Evolutionary conservation across 92 coral and sea anemone genomes (phyloP).

Genomic region (Epizoanthus fatuus): DNA sequence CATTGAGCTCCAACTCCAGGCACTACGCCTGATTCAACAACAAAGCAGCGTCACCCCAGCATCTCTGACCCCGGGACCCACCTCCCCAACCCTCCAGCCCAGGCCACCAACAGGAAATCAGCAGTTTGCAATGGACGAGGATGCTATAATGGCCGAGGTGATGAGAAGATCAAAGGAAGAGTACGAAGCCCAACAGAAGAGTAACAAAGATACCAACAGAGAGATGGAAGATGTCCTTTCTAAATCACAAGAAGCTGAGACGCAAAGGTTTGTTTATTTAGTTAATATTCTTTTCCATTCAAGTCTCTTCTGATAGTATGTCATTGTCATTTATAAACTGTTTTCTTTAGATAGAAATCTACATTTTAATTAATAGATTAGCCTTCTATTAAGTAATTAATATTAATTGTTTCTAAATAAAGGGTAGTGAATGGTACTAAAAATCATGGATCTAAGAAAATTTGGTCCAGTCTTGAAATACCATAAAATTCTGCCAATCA

Average conservation of each 20-base stretch:
- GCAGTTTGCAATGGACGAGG: constrained; percentile 74
- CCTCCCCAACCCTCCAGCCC: constrained; percentile 25
- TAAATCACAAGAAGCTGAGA: constrained; percentile 78
- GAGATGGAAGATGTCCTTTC: constrained; percentile 77
- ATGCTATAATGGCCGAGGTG: constrained; percentile 90
- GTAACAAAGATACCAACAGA: constrained; percentile 56
- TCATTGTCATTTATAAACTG: no score
- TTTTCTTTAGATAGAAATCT: no score
- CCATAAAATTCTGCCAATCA: no score
- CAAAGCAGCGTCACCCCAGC: constrained; percentile 55
- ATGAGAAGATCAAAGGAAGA: constrained; percentile 87
- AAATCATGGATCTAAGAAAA: no score
- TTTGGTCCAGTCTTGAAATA: no score
- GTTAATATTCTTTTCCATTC: background rate
- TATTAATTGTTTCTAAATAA: no score
- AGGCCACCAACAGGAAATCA: background rate
- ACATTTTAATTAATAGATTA: no score
- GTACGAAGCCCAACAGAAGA: constrained; percentile 77
- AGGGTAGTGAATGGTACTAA: no score
- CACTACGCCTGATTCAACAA: constrained; percentile 87
- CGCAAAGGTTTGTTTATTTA: constrained; percentile 71
- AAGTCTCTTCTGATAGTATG: background rate
- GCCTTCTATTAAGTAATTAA: no score
- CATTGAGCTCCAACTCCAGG: constrained; percentile 94
- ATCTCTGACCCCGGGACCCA: constrained; percentile 30